Percentiles rank a stretch among this genome's conserved stretches.
These are phyloP conservation scores for Hydractinia echinata DNA, from an alignment of 30 jellyfish, hydroid and myxozoan species.

Conservation along the genomic window DNA sequence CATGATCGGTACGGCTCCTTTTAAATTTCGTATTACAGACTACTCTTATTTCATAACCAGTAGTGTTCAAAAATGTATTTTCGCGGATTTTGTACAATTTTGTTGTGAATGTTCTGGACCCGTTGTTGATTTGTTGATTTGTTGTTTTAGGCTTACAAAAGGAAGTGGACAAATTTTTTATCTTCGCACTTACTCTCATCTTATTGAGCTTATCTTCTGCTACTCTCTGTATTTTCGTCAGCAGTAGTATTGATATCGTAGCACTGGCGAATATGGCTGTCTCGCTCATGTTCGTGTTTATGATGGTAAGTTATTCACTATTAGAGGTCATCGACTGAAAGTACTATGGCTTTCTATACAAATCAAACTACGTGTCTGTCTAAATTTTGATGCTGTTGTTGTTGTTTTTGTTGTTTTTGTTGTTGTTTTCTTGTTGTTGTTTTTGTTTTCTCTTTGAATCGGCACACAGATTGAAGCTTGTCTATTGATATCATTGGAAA, in stretches of 20 bases:
- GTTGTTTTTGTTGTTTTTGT: not conserved
- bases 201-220: slow-evolving; percentile 54
- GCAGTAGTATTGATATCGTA: slow-evolving; percentile 49
- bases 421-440: not conserved
- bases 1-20: slow-evolving; percentile 65
- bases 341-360: not conserved
- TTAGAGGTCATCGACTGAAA: not conserved
- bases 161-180: slow-evolving; percentile 50
- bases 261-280: slow-evolving; percentile 67
- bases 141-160: slow-evolving; percentile 41
- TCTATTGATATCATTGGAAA: too few relatives aligned
- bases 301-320: slow-evolving; percentile 56
- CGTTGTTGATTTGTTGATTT: not conserved
- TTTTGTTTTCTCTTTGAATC: not conserved
- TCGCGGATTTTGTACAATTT: not conserved
- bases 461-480: too few relatives aligned
- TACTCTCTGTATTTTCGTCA: slow-evolving; percentile 61
- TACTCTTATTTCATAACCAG: not conserved
- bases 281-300: slow-evolving; percentile 61
- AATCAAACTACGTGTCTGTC: not conserved
- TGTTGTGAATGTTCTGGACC: not conserved
- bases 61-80: not conserved
- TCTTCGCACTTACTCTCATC: slow-evolving; percentile 44
- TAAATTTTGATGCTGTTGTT: not conserved
- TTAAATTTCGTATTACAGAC: not conserved